A percentile compares a stretch with the other conserved stretches of the same genome.
phyloP scores from a whole-genome alignment of 2,888 invertebrate genomes.

The Pyrocoelia pectoralis region DNA sequence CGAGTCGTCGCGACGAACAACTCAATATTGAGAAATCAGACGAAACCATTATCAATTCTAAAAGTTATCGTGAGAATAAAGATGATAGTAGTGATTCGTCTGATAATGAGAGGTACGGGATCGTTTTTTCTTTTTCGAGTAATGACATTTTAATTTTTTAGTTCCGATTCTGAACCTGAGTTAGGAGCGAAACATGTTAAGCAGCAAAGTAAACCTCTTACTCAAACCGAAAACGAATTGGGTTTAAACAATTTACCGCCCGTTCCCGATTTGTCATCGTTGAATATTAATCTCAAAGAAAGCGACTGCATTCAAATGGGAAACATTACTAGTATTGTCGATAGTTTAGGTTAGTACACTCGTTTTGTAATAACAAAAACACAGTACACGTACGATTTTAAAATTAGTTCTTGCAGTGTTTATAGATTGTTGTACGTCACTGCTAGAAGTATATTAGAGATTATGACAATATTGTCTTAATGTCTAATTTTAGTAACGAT shows the following conservation, averaged over 20 bases:
- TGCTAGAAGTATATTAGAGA: too few relatives aligned
- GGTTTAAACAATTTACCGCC: constrained; percentile 77
- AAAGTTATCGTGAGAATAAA: constrained; percentile 8
- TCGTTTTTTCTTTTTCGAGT: background rate
- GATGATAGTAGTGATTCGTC: constrained; percentile 7
- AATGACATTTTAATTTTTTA: background rate
- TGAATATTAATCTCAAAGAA: constrained; percentile 79
- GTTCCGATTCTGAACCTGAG: constrained; percentile 20
- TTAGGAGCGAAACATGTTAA: constrained; percentile 13
- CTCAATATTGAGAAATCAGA: too few relatives aligned
- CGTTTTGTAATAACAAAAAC: too few relatives aligned
- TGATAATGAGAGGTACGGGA: constrained; percentile 8
- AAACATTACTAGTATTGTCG: constrained; percentile 73
- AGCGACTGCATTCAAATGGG: constrained; percentile 79
- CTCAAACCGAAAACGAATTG: constrained; percentile 18
- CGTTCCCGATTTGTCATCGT: constrained; percentile 69
- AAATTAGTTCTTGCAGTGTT: too few relatives aligned
- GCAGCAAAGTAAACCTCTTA: constrained; percentile 2
- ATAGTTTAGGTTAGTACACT: constrained; percentile 68
- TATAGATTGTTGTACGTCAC: too few relatives aligned
- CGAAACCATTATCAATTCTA: background rate
- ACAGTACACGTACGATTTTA: too few relatives aligned
- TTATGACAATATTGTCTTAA: too few relatives aligned
- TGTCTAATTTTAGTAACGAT: constrained; percentile 79
- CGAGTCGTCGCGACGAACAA: too few relatives aligned